Evolutionary conservation across 1,140 invertebrate species (phyloP).

Genomic region (Branchinecta lindahli): DNA sequence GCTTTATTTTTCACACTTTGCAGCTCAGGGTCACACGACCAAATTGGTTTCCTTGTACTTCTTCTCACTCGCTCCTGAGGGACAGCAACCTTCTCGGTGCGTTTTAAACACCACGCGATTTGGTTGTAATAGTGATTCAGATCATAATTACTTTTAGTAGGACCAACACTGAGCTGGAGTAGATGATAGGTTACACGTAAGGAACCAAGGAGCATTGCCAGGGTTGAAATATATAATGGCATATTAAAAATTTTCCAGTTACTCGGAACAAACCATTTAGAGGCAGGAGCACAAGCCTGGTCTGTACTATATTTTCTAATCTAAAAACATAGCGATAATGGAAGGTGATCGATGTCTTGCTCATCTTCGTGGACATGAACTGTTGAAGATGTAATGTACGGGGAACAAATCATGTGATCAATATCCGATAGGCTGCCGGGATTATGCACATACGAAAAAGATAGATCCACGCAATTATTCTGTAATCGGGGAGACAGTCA

Average conservation of each 20-base stretch:
- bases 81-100: constrained; percentile 1
- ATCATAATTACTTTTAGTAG: constrained; percentile 9
- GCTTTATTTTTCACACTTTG: neutral
- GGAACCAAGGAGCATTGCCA: constrained; percentile 4
- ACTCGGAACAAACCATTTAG: constrained; percentile 5
- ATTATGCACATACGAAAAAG: too few species aligned
- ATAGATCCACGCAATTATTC: constrained; percentile 6
- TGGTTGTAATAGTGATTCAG: too few species aligned
- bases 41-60: constrained; percentile 8
- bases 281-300: too few species aligned
- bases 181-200: neutral
- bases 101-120: neutral
- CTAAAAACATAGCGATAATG: constrained; percentile 1
- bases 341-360: constrained; percentile 8
- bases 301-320: neutral
- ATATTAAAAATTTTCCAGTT: constrained; percentile 9
- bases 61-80: too few species aligned
- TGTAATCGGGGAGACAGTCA: constrained; percentile 1
- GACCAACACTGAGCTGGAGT: constrained; percentile 4
- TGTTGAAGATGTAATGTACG: constrained; percentile 1
- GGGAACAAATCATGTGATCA: constrained; percentile 4
- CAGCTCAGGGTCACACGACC: constrained; percentile 3
- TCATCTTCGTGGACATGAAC: constrained; percentile 1
- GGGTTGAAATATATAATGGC: constrained; percentile 8
- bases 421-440: constrained; percentile 7